Base-by-base conservation (phyloP, 2,888 invertebrate genomes). In the Zonitis immaculata region DNA sequence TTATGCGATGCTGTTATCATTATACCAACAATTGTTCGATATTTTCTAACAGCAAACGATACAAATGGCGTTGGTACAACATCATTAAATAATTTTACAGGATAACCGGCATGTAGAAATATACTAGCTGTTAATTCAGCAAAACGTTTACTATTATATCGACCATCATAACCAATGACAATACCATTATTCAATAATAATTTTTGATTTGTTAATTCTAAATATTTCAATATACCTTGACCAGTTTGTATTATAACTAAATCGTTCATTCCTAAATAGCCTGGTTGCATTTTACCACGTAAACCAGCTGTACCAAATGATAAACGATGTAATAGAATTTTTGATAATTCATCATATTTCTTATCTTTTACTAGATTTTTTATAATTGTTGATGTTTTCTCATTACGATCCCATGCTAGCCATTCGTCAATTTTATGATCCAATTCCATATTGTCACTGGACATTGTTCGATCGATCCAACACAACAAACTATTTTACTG, bases 1-100 rank as follows among this genome's bases (percentile, higher is more conserved):
- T 99, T 99, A 74, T 99, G 99, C 0, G 98, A 98, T 0, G 99
- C 99, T 0, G 99, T 99, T 56, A 99, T 93, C 97, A 99, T 97
- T n/a, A 97, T 83, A 39, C 99, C 99, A 68, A 88, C 91, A 1
- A 86, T 85, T 50, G 90, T 89, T 14, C 85, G 82, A 53, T 85
- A 84, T 58, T 85, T 79, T 2, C 80, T 78, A 0, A 95, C 88
- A 0, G 87, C 85, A 75, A 89, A 99, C 0, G 99, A 90, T 26
- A 99, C 88, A 69, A 95, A 89, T 0, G 99, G 98, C 0, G 99
- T 99, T 0, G 97, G 93, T 49, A 88, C 89, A 11, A 91, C 83
- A 12, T 82, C 75, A 0, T 87, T 84, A 74, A 88, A 96, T 5
- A 97, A 76, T 67, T 87, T 88, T 0, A 97, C 96, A 26, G 65